Evolutionary conservation across 2,888 invertebrate species (phyloP).

Genomic region (Leptinotarsa tumamoca): DNA sequence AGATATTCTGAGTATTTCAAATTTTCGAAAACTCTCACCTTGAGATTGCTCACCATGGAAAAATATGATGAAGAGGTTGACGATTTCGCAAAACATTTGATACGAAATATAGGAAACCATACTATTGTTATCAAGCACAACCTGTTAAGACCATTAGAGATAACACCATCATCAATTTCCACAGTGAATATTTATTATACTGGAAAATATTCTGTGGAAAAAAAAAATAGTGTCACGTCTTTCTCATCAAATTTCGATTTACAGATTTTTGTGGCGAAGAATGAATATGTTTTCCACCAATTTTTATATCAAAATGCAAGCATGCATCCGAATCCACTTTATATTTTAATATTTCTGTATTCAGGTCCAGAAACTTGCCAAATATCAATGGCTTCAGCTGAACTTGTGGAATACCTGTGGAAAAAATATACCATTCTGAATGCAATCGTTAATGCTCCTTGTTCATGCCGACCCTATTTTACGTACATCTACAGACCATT

Average conservation of each 20-base stretch:
- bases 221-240: too few relatives aligned
- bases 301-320: not conserved
- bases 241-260: too few relatives aligned
- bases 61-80: not conserved
- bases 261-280: too few relatives aligned
- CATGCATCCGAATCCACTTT: not conserved
- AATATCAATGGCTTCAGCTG: not conserved
- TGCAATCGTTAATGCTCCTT: not conserved
- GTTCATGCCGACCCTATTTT: not conserved
- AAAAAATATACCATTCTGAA: not conserved
- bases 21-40: not conserved
- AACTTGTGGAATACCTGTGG: not conserved
- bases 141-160: too few relatives aligned
- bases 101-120: too few relatives aligned
- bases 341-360: not conserved
- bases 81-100: not conserved
- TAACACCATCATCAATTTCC: too few relatives aligned
- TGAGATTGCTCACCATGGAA: not conserved
- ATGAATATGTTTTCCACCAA: not conserved
- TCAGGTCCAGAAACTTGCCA: not conserved
- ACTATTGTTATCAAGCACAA: too few relatives aligned
- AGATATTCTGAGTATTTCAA: not conserved
- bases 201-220: too few relatives aligned
- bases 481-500: not conserved
- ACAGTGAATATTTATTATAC: too few relatives aligned